These are phyloP conservation scores for Rhopalosiphum nymphaeae DNA, from an alignment of 2,888 invertebrate species.

Conservation along the genomic window DNA sequence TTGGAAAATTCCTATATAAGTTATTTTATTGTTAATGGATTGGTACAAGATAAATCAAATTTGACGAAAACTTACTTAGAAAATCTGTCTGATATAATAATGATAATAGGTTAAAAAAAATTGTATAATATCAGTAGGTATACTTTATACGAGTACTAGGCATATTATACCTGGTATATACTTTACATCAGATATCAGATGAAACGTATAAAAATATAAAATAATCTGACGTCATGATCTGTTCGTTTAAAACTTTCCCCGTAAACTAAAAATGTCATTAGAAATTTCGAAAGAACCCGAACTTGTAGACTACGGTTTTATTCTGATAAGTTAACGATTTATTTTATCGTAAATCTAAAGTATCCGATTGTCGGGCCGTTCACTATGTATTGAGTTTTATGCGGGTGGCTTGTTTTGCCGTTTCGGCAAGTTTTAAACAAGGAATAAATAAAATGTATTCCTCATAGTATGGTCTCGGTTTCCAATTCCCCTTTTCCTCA, in stretches of 20 bases:
- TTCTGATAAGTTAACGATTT: neutral
- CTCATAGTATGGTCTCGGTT: neutral
- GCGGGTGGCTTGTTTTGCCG: neutral
- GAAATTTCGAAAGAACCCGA: neutral
- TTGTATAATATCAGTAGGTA: too few relatives aligned
- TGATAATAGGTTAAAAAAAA: too few relatives aligned
- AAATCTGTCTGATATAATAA: too few relatives aligned
- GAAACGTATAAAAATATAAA: neutral
- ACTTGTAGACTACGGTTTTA: neutral
- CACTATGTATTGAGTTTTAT: neutral
- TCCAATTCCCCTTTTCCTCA: neutral
- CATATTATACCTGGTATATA: neutral
- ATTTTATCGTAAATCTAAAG: neutral
- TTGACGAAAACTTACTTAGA: too few relatives aligned
- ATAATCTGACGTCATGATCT: neutral
- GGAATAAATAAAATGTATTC: neutral
- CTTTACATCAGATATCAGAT: neutral
- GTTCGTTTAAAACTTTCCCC: neutral
- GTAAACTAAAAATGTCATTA: neutral
- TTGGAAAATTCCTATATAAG: too few relatives aligned
- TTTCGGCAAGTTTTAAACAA: neutral
- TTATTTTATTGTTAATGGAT: too few relatives aligned
- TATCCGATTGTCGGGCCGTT: neutral
- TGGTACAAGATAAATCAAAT: too few relatives aligned
- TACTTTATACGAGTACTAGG: too few relatives aligned